Evolutionary conservation across 2,888 invertebrate species (phyloP).

Genomic region (Lamellibrachia columna): DNA sequence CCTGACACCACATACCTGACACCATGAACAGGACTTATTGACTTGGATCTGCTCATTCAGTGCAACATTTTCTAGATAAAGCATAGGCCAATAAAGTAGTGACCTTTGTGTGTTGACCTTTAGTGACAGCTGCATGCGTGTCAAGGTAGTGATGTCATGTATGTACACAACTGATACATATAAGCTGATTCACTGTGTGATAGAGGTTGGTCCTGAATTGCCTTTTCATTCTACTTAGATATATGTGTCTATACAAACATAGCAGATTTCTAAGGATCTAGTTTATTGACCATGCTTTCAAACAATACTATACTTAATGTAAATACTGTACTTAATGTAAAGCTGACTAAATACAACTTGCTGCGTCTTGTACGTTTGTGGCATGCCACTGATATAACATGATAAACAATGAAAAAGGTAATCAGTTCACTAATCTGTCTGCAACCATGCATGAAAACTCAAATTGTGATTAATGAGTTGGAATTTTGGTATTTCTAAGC

Average conservation of each 20-base stretch:
- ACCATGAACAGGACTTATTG: background rate
- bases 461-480: background rate
- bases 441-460: background rate
- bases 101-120: background rate
- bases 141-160: background rate
- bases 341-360: background rate
- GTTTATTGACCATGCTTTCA: background rate
- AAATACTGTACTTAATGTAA: background rate
- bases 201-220: background rate
- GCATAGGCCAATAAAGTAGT: background rate
- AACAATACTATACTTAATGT: background rate
- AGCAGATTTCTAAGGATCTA: background rate
- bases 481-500: background rate
- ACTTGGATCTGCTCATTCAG: background rate
- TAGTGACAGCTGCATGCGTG: background rate
- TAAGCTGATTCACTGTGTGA: background rate
- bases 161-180: background rate
- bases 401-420: background rate
- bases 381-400: background rate
- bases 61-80: background rate
- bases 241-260: background rate
- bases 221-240: background rate
- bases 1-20: no score
- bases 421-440: background rate
- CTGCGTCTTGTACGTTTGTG: background rate